phyloP scores from a whole-genome alignment of 64 coral and sea anemone genomes.

The Montipora efflorescens region DNA sequence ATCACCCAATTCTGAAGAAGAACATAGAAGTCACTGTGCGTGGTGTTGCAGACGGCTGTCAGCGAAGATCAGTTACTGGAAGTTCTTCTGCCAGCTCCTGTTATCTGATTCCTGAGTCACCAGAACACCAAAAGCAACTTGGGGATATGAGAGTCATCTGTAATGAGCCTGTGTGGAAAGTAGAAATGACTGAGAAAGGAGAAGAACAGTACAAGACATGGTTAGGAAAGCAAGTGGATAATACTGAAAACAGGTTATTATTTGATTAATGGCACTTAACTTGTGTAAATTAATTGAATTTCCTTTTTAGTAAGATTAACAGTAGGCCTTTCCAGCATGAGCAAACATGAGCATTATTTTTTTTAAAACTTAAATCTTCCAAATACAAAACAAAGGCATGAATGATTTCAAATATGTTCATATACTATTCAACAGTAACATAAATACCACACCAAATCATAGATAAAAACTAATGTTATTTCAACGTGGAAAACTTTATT shows the following conservation, averaged over 20 bases:
- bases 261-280: constrained; percentile 2
- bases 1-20: constrained; percentile 51
- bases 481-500: constrained; percentile 28
- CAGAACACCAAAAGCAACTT: constrained; percentile 58
- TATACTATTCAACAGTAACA: background rate
- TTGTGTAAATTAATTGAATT: constrained; percentile 6
- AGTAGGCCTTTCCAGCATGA: background rate
- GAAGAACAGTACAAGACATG: constrained; percentile 40
- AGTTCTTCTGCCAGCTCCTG: constrained; percentile 49
- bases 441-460: constrained; percentile 17
- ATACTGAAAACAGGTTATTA: constrained; percentile 38
- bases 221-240: constrained; percentile 52
- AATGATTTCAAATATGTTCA: background rate
- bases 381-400: background rate
- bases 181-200: constrained; percentile 40
- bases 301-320: background rate
- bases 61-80: constrained; percentile 59
- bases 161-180: constrained; percentile 38
- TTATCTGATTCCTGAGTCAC: constrained; percentile 65
- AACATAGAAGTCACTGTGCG: constrained; percentile 55
- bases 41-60: constrained; percentile 54
- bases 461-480: constrained; percentile 36
- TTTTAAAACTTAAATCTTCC: constrained; percentile 14
- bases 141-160: constrained; percentile 61
- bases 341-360: constrained; percentile 10